Evolutionary conservation across 2,888 invertebrate genomes (phyloP).

Genomic region (Zhuqinia jingwanae): DNA sequence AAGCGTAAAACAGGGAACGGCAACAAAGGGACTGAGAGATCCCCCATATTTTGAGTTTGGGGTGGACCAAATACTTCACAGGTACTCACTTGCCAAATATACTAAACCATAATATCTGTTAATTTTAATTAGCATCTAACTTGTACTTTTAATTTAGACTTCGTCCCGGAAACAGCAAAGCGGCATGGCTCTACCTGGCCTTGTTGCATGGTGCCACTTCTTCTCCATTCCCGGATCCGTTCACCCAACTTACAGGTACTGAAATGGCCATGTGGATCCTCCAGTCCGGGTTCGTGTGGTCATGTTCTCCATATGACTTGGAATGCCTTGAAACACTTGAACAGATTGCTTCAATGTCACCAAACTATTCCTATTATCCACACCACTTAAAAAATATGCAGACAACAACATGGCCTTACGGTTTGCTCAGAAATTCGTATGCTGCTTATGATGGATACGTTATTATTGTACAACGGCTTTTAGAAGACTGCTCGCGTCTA

Average conservation of each 20-base stretch:
- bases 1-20: too few species aligned
- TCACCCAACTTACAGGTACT: conserved; percentile 70
- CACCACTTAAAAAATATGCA: conserved; percentile 57
- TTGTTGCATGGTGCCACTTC: conserved; percentile 67
- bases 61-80: too few species aligned
- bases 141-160: too few species aligned
- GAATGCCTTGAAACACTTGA: conserved; percentile 34
- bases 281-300: conserved; percentile 58
- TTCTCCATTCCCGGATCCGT: conserved; percentile 65
- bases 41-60: conserved; percentile 58
- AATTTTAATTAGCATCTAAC: too few species aligned
- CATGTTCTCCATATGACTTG: conserved; percentile 65
- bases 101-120: too few species aligned
- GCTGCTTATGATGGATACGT: conserved; percentile 53
- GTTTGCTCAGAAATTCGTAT: conserved; percentile 7
- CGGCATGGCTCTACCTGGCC: conserved; percentile 70
- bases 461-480: conserved; percentile 11
- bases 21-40: too few species aligned
- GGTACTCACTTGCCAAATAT: too few species aligned
- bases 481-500: conserved; percentile 16
- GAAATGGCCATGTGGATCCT: conserved; percentile 72
- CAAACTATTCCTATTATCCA: conserved; percentile 63
- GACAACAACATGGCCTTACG: conserved; percentile 16
- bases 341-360: conserved; percentile 48
- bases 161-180: conserved; percentile 61